phyloP scores from a whole-genome alignment of 2,113 vertebrate genomes.

The Onychorhynchus coronatus region DNA sequence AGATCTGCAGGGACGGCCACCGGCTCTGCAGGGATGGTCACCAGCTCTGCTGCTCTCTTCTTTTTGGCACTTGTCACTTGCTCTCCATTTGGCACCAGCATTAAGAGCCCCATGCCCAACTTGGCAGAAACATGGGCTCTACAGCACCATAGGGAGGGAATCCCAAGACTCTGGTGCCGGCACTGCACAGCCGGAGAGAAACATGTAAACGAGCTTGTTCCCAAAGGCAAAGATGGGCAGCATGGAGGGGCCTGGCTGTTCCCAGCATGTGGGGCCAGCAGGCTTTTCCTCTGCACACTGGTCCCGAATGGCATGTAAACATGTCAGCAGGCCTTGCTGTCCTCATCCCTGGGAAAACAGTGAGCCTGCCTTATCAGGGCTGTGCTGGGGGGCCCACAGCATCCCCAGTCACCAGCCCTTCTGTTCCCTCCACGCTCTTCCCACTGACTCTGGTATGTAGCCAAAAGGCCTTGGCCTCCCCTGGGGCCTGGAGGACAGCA shows the following conservation, averaged over 20 bases:
- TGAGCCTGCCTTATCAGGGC: neutral
- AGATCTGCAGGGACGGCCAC: neutral
- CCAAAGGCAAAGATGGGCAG: neutral
- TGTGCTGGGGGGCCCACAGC: neutral
- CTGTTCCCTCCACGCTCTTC: neutral
- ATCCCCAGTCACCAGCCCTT: neutral
- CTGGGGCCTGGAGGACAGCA: neutral
- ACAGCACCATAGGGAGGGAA: neutral
- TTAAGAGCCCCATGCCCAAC: neutral
- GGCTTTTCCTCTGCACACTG: neutral
- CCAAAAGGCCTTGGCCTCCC: neutral
- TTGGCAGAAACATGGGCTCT: neutral
- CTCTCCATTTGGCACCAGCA: conserved; percentile 20
- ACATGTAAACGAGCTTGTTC: conserved; percentile 42
- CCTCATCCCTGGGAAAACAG: neutral
- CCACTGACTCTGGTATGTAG: fast-evolving
- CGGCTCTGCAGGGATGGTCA: neutral
- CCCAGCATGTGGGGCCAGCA: neutral
- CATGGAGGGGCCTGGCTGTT: neutral
- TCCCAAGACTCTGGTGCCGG: neutral
- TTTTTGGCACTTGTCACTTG: conserved; percentile 63
- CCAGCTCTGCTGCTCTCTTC: neutral
- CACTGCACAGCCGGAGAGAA: conserved; percentile 1
- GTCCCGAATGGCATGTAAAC: conserved; percentile 9
- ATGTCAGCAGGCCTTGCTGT: neutral